Percentiles rank a stretch among this genome's conserved stretches.
Conservation (phyloP, 2,888 invertebrate species). For the Apocheima hispidaria region DNA sequence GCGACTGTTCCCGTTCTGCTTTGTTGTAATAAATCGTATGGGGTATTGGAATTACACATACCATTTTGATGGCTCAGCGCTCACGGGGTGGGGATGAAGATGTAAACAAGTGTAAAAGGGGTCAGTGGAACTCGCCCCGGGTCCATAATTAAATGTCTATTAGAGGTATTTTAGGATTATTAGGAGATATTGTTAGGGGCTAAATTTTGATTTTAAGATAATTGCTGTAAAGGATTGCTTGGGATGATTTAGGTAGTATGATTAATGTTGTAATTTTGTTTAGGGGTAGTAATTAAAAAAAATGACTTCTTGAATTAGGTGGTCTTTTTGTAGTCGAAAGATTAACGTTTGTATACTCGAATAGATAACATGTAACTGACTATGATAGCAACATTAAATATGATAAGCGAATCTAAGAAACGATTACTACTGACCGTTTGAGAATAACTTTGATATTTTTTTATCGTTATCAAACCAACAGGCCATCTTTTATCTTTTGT, state of each 20-base stretch:
- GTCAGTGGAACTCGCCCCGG: slow-evolving; percentile 78
- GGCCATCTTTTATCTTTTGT: slow-evolving; percentile 15
- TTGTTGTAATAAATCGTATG: slow-evolving; percentile 84
- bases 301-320: slow-evolving; percentile 38
- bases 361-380: neutral
- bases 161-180: slow-evolving; percentile 80
- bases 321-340: slow-evolving; percentile 12
- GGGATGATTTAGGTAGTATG: slow-evolving; percentile 56
- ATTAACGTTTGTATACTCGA: no score
- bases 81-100: slow-evolving; percentile 80
- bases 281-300: slow-evolving; percentile 46
- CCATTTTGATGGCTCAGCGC: slow-evolving; percentile 83
- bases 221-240: slow-evolving; percentile 65
- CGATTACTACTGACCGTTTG: slow-evolving; percentile 5
- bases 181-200: slow-evolving; percentile 74
- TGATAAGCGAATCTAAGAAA: slow-evolving; percentile 8
- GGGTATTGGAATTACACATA: slow-evolving; percentile 84
- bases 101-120: slow-evolving; percentile 86
- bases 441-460: neutral
- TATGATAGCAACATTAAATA: neutral
- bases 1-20: slow-evolving; percentile 79
- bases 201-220: slow-evolving; percentile 68
- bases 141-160: slow-evolving; percentile 84
- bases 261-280: slow-evolving; percentile 54
- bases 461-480: slow-evolving; percentile 7